Percentiles rank a stretch among this genome's conserved stretches.
Conservation (phyloP, 2,888 invertebrate genomes). For the Xiphydria camelus region DNA sequence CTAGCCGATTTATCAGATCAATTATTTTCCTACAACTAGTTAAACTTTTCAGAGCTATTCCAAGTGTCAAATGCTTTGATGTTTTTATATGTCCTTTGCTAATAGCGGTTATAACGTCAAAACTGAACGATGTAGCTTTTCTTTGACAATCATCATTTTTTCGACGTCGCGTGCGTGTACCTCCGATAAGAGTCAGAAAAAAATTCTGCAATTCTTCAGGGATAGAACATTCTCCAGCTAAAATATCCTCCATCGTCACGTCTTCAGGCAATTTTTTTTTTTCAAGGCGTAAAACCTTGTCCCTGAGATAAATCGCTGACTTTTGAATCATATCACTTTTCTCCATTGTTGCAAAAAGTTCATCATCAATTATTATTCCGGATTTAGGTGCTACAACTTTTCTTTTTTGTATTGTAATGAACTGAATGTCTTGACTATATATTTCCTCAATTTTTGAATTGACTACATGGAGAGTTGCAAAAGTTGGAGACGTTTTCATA, state of each 20-base stretch:
- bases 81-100: conserved; percentile 18
- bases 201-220: neutral
- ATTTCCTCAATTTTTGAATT: no score
- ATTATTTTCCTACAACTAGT: conserved; percentile 22
- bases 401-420: conserved; percentile 5
- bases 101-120: neutral
- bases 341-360: conserved; percentile 1
- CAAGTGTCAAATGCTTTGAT: conserved; percentile 26
- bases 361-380: conserved; percentile 12
- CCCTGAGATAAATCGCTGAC: neutral
- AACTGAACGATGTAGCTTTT: neutral
- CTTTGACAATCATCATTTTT: neutral
- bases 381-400: conserved; percentile 19
- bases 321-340: neutral
- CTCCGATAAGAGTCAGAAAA: neutral
- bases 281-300: neutral
- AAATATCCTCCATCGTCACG: neutral
- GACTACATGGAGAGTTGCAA: no score
- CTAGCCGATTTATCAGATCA: conserved; percentile 25
- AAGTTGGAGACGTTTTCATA: conserved; percentile 6
- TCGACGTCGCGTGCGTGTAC: neutral
- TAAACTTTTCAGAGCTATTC: conserved; percentile 27
- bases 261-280: neutral
- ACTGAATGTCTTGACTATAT: conserved; percentile 3
- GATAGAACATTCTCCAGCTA: neutral